Percentiles rank a stretch among this genome's conserved stretches.
These are phyloP conservation scores for Uropsilus gracilis DNA, from an alignment of 2,113 vertebrate genomes.

Conservation along the genomic window DNA sequence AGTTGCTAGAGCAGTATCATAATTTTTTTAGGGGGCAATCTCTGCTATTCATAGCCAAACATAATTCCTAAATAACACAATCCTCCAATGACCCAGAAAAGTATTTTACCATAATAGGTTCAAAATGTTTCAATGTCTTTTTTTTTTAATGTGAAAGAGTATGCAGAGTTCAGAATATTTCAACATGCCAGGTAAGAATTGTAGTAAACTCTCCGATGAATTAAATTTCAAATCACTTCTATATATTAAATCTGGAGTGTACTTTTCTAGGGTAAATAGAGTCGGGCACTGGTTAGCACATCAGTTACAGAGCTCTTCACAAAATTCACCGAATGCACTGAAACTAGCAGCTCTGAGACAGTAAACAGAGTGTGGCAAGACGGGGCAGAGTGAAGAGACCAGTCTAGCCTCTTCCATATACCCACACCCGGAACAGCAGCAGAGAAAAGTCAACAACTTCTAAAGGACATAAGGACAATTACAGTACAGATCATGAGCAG, in stretches of 20 bases:
- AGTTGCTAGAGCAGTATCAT: not conserved
- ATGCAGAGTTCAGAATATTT: not conserved
- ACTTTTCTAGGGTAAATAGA: not conserved
- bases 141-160: not conserved
- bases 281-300: not conserved
- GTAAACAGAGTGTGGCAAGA: no score
- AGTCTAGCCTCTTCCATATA: no score
- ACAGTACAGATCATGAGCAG: no score
- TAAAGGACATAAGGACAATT: no score
- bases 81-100: not conserved
- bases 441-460: no score
- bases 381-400: no score
- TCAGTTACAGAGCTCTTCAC: not conserved
- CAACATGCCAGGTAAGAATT: not conserved
- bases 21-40: not conserved
- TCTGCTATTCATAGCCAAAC: not conserved
- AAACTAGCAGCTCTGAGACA: not conserved
- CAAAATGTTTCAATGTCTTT: not conserved
- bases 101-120: not conserved
- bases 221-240: constrained; percentile 10
- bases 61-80: constrained; percentile 38
- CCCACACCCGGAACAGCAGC: no score
- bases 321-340: not conserved
- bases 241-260: not conserved
- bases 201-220: not conserved